phyloP scores from a whole-genome alignment of 2,113 vertebrate species.

The Paratilapia polleni region DNA sequence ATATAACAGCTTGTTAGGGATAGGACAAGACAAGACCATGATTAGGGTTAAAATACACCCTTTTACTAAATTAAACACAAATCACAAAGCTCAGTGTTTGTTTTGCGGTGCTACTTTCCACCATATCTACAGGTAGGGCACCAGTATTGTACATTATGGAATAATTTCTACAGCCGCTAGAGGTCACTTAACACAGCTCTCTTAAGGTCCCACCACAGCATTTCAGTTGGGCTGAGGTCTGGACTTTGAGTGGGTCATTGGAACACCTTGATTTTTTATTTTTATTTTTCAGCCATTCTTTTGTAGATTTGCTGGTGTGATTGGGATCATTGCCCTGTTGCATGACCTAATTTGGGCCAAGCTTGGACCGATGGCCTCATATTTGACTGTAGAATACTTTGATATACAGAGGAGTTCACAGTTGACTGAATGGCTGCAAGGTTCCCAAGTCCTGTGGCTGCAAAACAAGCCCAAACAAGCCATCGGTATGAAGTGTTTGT shows the following conservation, averaged over 20 bases:
- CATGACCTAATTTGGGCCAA: neutral
- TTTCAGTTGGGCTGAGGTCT: neutral
- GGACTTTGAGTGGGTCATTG: neutral
- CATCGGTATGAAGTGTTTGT: too few species aligned
- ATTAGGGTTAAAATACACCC: neutral
- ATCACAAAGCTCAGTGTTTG: neutral
- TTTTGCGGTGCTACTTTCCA: neutral
- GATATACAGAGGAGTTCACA: neutral
- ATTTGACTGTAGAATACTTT: neutral
- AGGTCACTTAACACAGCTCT: neutral
- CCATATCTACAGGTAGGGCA: neutral
- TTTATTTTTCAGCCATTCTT: neutral
- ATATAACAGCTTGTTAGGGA: neutral
- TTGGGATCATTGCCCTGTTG: neutral
- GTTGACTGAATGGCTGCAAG: neutral
- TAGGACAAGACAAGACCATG: neutral
- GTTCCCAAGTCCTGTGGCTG: neutral
- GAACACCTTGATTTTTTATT: rapidly evolving
- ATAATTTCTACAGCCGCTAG: neutral
- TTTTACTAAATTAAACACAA: neutral
- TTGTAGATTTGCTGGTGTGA: neutral
- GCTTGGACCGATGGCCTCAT: neutral
- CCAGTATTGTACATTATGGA: neutral
- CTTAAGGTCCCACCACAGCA: neutral
- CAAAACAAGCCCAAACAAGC: neutral